phyloP scores from a whole-genome alignment of 1,140 invertebrate genomes.

The Parapsyche elsis region DNA sequence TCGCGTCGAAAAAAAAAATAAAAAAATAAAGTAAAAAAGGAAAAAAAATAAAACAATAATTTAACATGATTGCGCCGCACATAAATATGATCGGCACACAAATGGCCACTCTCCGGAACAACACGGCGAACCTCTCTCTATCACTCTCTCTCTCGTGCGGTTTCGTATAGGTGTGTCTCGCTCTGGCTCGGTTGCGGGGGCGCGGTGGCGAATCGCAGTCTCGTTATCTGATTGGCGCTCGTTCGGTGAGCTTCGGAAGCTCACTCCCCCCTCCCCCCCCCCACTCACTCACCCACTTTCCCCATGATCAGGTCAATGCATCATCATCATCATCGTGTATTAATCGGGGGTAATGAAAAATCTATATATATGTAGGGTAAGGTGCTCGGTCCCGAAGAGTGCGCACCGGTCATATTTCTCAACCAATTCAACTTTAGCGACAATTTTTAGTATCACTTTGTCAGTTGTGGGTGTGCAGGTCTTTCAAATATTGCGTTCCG shows the following conservation, averaged over 20 bases:
- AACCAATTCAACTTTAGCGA: too few species aligned
- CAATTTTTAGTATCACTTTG: too few species aligned
- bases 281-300: background rate
- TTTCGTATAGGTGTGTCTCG: background rate
- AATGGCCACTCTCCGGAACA: background rate
- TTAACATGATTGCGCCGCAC: slow-evolving; percentile 22
- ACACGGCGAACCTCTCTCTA: background rate
- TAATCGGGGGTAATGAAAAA: slow-evolving; percentile 34
- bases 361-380: background rate
- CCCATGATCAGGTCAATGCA: background rate
- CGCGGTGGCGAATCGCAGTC: background rate
- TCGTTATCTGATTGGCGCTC: slow-evolving; percentile 41
- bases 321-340: background rate
- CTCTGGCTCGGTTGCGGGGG: background rate
- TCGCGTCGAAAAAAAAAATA: slow-evolving; percentile 13
- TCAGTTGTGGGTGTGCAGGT: too few species aligned
- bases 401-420: too few species aligned
- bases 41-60: too few species aligned
- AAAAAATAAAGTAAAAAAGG: too few species aligned
- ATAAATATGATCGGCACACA: slow-evolving; percentile 26
- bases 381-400: too few species aligned
- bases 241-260: slow-evolving; percentile 26
- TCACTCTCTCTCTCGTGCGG: slow-evolving; percentile 10
- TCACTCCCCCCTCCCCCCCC: background rate
- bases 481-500: too few species aligned